Conservation (phyloP, 92 coral and sea anemone species). For the Desmophyllum pertusum region DNA sequence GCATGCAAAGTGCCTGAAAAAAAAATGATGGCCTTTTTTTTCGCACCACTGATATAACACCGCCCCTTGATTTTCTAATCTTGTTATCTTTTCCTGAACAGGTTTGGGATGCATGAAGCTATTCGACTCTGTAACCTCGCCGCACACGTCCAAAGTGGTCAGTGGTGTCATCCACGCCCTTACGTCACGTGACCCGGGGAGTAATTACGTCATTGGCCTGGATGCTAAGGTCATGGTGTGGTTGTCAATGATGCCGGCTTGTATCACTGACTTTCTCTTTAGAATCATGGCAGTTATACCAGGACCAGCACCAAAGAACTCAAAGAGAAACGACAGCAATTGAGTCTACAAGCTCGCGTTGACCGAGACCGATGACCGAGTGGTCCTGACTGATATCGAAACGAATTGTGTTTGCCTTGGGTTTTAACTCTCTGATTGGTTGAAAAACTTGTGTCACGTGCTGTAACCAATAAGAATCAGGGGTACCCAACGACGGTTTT, state of each 20-base stretch:
- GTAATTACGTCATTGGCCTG: constrained; percentile 66
- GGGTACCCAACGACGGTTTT: no score
- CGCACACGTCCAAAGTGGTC: constrained; percentile 43
- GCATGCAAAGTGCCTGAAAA: no score
- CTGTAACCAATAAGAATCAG: no score
- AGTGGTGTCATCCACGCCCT: constrained; percentile 64
- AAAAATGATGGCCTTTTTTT: no score
- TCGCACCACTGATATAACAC: no score
- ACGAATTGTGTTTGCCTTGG: no score
- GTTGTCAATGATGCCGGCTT: constrained; percentile 52
- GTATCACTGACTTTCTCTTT: constrained; percentile 43
- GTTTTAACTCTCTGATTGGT: no score
- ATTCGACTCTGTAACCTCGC: constrained; percentile 44
- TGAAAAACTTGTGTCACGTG: no score
- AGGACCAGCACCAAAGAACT: neutral
- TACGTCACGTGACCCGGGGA: constrained; percentile 56
- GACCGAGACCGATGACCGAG: no score
- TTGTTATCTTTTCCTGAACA: constrained; percentile 14
- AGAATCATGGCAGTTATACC: constrained; percentile 16
- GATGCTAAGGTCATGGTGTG: constrained; percentile 61
- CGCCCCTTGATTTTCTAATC: neutral
- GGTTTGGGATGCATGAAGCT: constrained; percentile 63
- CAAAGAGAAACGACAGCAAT: neutral
- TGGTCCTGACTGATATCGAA: no score
- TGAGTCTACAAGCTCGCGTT: neutral